Evolutionary conservation across 2,888 invertebrate species (phyloP), one percentile per base, ranked within the genome.

Genomic region (Acanthoscelides obtectus): DNA sequence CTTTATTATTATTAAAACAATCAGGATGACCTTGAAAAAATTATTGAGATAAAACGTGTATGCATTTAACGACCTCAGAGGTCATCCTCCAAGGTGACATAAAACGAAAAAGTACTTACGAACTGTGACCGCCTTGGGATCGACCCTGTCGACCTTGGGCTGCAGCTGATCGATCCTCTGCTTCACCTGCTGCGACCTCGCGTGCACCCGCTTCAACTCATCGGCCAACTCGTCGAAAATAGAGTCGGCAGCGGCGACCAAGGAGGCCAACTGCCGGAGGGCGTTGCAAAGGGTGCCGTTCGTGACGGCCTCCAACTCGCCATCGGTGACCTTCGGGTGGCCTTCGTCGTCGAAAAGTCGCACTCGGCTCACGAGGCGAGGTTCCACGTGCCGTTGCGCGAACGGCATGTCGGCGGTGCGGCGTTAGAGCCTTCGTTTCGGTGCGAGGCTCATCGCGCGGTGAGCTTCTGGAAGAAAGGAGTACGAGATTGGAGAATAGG

Each of bases 111-210:
- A 22, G 17, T 66, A 96, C 96, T 96, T 89, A 96, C 96, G 96
- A 89, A 96, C 95, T 92, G 95, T 91, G 84, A 96, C 94, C 86
- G 92, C 92, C 89, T 94, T 95, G 74, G 96, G 95, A 86, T 96
- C 94, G 86, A 91, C 92, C 76, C 88, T 87, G 81, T 88, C 89
- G 80, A 95, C 92, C 81, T 90, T 89, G 79, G 90, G 90, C 83
- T 92, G 92, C 80, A 96, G 90, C 79, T 86, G 87, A 79, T 88
- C 88, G 79, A 96, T 89, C 84, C 92, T 91, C 72, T 87, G 86
- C 83, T 92, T 91, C 72, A 95, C 90, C 69, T 86, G 86, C 73
- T 91, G 90, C 73, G 94, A 92, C 77, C 95, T 89, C 81, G 91
- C 91, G 72, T 91, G 90, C 79, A 96, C 90, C 75, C 88, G 88